Base-by-base conservation (phyloP, 2,113 vertebrate genomes). In the Nothoprocta pentlandii region DNA sequence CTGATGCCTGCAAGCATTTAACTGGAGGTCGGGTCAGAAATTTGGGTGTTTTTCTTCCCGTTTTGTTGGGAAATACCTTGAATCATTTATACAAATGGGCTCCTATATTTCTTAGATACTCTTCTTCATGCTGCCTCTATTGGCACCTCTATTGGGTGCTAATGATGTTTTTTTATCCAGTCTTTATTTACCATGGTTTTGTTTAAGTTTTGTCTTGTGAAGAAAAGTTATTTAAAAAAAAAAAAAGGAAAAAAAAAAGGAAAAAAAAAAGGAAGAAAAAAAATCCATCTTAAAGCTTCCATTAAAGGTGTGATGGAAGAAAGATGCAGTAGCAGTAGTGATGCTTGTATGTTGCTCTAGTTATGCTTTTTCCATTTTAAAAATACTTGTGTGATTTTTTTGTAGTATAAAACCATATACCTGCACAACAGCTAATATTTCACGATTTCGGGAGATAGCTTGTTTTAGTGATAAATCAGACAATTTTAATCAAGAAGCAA, bases 161-260 rank as follows among this genome's bases (percentile, higher is more conserved):
- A 62, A 51, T 20, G 58, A 85, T 84, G 28, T 59, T n/a, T 34
- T 94, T 92, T 87, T 86, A 92, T 90, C 87, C 78, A 94, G 79
- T 81, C 61, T 95, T 94, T 90, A 93, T 95, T 93, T 75, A 39
- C 90, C 96, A 92, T 88, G 46, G 9, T 77, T 94, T 89, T 92
- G 41, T 54, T 87, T 75, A 78, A 84, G 67, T 53, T 89, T 96
- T 94, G 78, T 49, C 47, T 49, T 49, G 21, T 19, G 20, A 49
- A 22, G 47, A 47, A 47, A 20, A 22, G 8, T 49, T 49, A 22
- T 49, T 47, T 20, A 47, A 47, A 39, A 39, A 39, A 39, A 8
- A 39, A 39, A 39, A 8, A 8, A 39, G 22, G 22, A 15, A 46
- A 46, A 46, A 17, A 47, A 47, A 47, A 17, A 49, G n/a, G n/a